Base-by-base conservation (phyloP, 2,888 invertebrate species). In the Lithophane socia region DNA sequence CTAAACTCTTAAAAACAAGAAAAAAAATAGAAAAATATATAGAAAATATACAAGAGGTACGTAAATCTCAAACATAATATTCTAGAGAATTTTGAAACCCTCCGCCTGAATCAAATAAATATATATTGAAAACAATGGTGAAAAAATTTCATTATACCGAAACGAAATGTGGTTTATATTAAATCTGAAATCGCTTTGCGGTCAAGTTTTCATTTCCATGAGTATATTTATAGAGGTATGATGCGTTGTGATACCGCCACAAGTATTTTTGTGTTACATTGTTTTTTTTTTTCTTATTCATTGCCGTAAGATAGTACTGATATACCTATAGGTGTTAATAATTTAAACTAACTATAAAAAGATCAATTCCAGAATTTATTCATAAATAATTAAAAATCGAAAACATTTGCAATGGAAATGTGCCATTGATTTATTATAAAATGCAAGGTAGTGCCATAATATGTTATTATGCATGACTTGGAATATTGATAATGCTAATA, bases 361-460 rank as follows among this genome's bases (percentile, higher is more conserved):
- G 3, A 4, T 24, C 18, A 8, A 69, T 61, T 9, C 24, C 24
- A 44, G 21, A 44, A 13, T 10, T 10, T 2, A 5, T 37, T 29
- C 7, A 13, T 47, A n/a, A 49, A 52, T 54, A 21, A 21, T 54
- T 54, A 29, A 29, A 29, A 29, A 29, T 29, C 29, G 29, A 21
- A n/a, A 21, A 12, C 21, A 29, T 37, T 16, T 13, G 4, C 8
- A 56, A 42, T 64, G 21, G 54, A 64, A 76, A 58, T 24, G 16
- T 64, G 37, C 5, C 24, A 47, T 37, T 77, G 21, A 76, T 49
- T 64, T 42, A n/a, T 65, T 77, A 37, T 56, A 58, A 58, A n/a
- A 65, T 29, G 7, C 24, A 10, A 24, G 18, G 42, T 16, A 0
- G 1, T 54, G 9, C 3, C 21, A 29, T 29, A 29, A 29, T 29